Conservation (phyloP, 1,140 invertebrate genomes). For the Drosophila busckii region DNA sequence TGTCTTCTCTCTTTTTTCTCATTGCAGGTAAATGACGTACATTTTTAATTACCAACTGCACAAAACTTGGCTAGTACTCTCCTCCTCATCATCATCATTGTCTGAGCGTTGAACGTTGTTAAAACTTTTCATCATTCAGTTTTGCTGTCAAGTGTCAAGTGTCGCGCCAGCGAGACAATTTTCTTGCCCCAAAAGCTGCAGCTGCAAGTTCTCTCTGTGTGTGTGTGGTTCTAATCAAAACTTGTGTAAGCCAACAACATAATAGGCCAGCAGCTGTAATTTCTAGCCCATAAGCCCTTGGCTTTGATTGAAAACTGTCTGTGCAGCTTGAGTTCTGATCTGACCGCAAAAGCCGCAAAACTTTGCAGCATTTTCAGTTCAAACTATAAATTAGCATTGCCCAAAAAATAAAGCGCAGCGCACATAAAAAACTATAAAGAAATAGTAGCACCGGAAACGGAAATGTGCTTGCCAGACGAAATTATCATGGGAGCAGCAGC, state of each 20-base stretch:
- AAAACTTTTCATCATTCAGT: slow-evolving; percentile 68
- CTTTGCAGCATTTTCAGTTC: no score
- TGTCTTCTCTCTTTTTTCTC: slow-evolving; percentile 41
- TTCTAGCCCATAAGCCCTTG: no score
- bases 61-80: slow-evolving; percentile 40
- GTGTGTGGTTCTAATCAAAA: slow-evolving; percentile 70
- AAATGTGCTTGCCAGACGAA: slow-evolving; percentile 66
- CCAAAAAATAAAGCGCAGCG: slow-evolving; percentile 7
- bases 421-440: no score
- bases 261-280: no score
- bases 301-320: slow-evolving; percentile 13
- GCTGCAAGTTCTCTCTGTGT: slow-evolving; percentile 15
- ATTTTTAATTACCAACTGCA: slow-evolving; percentile 68
- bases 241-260: slow-evolving; percentile 30
- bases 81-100: slow-evolving; percentile 10
- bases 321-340: no score
- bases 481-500: slow-evolving; percentile 59
- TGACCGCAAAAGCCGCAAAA: no score
- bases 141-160: slow-evolving; percentile 67
- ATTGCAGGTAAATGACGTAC: slow-evolving; percentile 72
- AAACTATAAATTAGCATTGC: no score
- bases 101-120: slow-evolving; percentile 15
- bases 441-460: slow-evolving; percentile 42
- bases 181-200: slow-evolving; percentile 21
- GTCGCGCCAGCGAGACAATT: slow-evolving; percentile 5